A percentile compares a stretch with the other conserved stretches of the same genome.
phyloP scores from a whole-genome alignment of 2,888 invertebrate species.

The Ormyrus rosae region DNA sequence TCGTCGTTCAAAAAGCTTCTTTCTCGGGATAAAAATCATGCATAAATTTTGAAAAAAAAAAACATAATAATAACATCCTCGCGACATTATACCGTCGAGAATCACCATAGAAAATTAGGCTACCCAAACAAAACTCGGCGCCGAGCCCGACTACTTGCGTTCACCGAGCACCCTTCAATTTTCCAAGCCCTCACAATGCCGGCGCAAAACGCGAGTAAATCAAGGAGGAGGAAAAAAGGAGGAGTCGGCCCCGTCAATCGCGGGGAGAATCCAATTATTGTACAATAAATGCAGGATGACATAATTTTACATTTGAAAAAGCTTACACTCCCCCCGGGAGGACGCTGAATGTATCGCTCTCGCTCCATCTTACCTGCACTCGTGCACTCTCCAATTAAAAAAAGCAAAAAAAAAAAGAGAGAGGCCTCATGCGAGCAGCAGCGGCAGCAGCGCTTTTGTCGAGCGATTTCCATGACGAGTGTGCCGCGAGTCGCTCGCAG shows the following conservation, averaged over 20 bases:
- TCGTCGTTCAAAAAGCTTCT: too few relatives aligned
- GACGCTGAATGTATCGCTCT: too few relatives aligned
- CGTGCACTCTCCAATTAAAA: slow-evolving; percentile 33
- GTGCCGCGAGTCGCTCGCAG: too few relatives aligned
- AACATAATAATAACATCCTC: too few relatives aligned
- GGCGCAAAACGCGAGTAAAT: too few relatives aligned
- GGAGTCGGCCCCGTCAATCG: neutral
- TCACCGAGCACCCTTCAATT: too few relatives aligned
- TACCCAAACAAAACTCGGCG: neutral
- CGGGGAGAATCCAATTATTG: slow-evolving; percentile 35
- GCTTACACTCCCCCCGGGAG: too few relatives aligned
- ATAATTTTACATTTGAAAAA: slow-evolving; percentile 15
- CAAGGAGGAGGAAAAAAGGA: neutral
- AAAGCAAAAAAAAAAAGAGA: neutral
- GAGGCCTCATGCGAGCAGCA: neutral
- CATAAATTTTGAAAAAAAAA: too few relatives aligned
- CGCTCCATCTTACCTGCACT: neutral
- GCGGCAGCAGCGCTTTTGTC: neutral
- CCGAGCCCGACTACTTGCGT: neutral
- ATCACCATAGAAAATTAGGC: neutral
- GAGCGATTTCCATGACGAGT: slow-evolving; percentile 3
- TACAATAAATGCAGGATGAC: slow-evolving; percentile 9
- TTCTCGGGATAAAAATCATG: too few relatives aligned
- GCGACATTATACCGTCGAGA: neutral
- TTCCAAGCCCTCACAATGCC: neutral